These are phyloP conservation scores for Ferdinandea cuprea DNA, from an alignment of 2,888 invertebrate species.

Conservation along the genomic window DNA sequence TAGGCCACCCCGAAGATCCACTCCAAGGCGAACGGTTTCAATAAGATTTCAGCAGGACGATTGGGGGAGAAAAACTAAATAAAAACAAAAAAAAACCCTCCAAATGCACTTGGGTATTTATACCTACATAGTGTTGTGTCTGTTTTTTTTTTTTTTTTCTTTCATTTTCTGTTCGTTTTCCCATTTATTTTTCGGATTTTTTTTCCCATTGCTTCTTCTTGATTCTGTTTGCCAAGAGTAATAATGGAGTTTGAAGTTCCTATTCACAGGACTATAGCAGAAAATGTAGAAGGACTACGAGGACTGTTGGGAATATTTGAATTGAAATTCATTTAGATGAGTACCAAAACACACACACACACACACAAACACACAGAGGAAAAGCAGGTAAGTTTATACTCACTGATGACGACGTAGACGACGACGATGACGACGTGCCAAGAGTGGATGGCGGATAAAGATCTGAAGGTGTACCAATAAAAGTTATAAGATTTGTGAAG, in stretches of 20 bases:
- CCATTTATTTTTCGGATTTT: background rate
- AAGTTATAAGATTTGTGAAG: conserved; percentile 34
- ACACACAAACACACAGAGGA: too few relatives aligned
- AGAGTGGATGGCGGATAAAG: conserved; percentile 2
- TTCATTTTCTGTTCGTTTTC: background rate
- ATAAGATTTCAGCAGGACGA: conserved; percentile 14
- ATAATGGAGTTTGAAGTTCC: conserved; percentile 72
- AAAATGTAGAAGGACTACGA: conserved; percentile 29
- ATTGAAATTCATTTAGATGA: conserved; percentile 68
- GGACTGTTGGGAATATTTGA: conserved; percentile 69
- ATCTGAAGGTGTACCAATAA: conserved; percentile 55
- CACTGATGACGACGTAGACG: too few relatives aligned
- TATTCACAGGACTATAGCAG: conserved; percentile 37
- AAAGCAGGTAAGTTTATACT: too few relatives aligned
- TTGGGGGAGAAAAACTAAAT: background rate
- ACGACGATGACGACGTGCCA: background rate
- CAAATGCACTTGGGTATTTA: conserved; percentile 67
- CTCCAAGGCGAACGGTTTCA: conserved; percentile 39
- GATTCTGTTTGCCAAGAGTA: conserved; percentile 69
- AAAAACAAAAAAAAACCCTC: too few relatives aligned
- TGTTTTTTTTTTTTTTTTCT: conserved; percentile 23
- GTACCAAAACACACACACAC: conserved; percentile 17
- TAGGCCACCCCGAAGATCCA: conserved; percentile 54
- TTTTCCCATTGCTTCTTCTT: conserved; percentile 10
- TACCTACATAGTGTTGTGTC: too few relatives aligned